These are phyloP conservation scores for Ia io DNA, from an alignment of 2,113 vertebrate genomes.

Conservation along the genomic window DNA sequence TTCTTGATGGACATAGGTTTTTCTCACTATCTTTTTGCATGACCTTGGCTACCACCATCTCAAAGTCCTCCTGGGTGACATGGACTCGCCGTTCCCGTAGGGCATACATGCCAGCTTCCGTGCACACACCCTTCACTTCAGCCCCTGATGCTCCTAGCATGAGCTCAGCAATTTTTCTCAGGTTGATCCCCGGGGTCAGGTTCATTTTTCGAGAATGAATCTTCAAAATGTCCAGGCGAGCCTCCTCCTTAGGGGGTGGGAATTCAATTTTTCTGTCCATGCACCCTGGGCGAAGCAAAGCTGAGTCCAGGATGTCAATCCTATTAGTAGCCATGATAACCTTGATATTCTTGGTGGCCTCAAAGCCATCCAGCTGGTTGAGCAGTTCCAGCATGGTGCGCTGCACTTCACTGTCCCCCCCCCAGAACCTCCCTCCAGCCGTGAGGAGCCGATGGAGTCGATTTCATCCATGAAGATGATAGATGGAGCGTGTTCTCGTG, in stretches of 20 bases:
- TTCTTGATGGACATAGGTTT: constrained; percentile 99
- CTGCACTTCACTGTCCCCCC: constrained; percentile 99
- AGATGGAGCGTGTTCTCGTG: constrained; percentile 95
- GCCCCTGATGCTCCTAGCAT: constrained; percentile 98
- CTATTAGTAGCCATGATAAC: constrained; percentile 99
- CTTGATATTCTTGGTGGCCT: constrained; percentile 99
- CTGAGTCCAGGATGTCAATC: constrained; percentile 97
- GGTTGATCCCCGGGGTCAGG: constrained; percentile 96
- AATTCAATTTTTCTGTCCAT: constrained; percentile 99
- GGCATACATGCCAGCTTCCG: constrained; percentile 98
- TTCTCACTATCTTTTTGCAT: constrained; percentile 99
- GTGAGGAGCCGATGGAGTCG: constrained; percentile 96
- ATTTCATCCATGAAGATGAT: constrained; percentile 99
- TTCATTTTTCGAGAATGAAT: constrained; percentile 99
- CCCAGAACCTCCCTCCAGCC: constrained; percentile 94
- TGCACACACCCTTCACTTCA: constrained; percentile 99
- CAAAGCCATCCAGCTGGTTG: constrained; percentile 98
- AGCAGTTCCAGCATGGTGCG: constrained; percentile 98
- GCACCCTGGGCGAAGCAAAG: constrained; percentile 94
- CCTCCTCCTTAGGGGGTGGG: constrained; percentile 98
- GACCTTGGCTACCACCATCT: constrained; percentile 99
- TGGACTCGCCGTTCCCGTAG: constrained; percentile 95
- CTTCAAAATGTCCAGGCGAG: constrained; percentile 97
- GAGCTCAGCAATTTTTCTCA: constrained; percentile 97
- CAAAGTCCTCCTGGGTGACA: constrained; percentile 98